Evolutionary conservation across 2,888 invertebrate species (phyloP).

Genomic region (Byasa hedistus): DNA sequence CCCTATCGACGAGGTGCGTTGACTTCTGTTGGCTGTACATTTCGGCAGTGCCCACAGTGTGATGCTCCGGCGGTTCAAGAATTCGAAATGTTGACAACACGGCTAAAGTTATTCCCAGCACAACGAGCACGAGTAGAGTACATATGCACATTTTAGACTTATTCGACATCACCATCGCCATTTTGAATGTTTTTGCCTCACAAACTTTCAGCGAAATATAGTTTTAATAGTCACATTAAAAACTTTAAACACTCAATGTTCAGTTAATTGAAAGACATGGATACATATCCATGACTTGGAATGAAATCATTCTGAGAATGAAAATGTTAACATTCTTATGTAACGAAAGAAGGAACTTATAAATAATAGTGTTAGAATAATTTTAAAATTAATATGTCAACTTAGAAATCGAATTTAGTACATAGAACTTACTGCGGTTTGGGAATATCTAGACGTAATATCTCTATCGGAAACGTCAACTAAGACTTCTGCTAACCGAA

Average conservation of each 20-base stretch:
- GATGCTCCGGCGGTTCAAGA: slow-evolving; percentile 44
- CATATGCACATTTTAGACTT: slow-evolving; percentile 63
- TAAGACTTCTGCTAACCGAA: background rate
- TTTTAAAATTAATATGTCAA: too few relatives aligned
- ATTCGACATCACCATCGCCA: slow-evolving; percentile 69
- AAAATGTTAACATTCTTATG: too few relatives aligned
- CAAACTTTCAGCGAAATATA: background rate
- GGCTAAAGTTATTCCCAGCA: slow-evolving; percentile 58
- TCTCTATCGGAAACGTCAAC: background rate
- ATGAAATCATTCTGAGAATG: too few relatives aligned
- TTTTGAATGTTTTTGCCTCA: slow-evolving; percentile 40
- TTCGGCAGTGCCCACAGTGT: slow-evolving; percentile 53
- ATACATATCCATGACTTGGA: too few relatives aligned
- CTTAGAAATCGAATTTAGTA: too few relatives aligned
- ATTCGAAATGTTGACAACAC: slow-evolving; percentile 55
- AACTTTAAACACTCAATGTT: background rate
- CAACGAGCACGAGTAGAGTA: slow-evolving; percentile 50
- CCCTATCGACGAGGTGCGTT: slow-evolving; percentile 46
- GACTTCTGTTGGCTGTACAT: slow-evolving; percentile 56
- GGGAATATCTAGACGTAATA: too few relatives aligned
- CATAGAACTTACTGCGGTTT: too few relatives aligned
- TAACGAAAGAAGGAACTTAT: too few relatives aligned
- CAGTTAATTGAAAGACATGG: background rate
- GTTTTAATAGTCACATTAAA: background rate
- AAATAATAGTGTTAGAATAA: too few relatives aligned